phyloP scores from a whole-genome alignment of 1,140 invertebrate species.

The Pseudomyrmex pallidus region DNA sequence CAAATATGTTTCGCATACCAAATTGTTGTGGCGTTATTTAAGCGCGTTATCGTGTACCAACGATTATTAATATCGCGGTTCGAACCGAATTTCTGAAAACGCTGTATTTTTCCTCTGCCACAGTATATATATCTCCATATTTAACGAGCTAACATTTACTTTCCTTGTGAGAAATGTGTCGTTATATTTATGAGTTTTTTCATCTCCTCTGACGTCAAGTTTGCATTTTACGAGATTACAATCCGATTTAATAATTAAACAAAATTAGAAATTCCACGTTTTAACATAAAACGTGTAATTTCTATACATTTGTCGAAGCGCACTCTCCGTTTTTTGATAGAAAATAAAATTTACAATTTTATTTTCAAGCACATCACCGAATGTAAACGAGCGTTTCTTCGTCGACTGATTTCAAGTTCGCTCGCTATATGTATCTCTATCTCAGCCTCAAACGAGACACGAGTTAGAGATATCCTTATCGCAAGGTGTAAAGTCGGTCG shows the following conservation, averaged over 20 bases:
- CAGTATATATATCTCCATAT: background rate
- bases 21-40: constrained; percentile 32
- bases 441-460: constrained; percentile 32
- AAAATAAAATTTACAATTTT: constrained; percentile 11
- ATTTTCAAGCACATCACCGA: background rate
- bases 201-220: too few species aligned
- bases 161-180: too few species aligned
- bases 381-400: background rate
- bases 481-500: constrained; percentile 54
- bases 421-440: constrained; percentile 46
- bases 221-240: too few species aligned
- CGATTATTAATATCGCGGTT: background rate
- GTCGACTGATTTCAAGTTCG: constrained; percentile 8
- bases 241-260: too few species aligned
- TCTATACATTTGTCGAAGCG: too few species aligned
- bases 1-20: constrained; percentile 35
- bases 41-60: background rate
- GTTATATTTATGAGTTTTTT: too few species aligned
- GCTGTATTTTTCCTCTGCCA: too few species aligned
- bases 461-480: constrained; percentile 71
- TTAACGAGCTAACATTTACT: background rate
- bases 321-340: background rate
- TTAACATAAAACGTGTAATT: too few species aligned
- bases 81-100: too few species aligned
- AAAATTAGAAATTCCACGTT: too few species aligned